Evolutionary conservation across 1,140 invertebrate species (phyloP), one percentile per base, ranked within the genome.

Genomic region (Hylyphantes graminicola): DNA sequence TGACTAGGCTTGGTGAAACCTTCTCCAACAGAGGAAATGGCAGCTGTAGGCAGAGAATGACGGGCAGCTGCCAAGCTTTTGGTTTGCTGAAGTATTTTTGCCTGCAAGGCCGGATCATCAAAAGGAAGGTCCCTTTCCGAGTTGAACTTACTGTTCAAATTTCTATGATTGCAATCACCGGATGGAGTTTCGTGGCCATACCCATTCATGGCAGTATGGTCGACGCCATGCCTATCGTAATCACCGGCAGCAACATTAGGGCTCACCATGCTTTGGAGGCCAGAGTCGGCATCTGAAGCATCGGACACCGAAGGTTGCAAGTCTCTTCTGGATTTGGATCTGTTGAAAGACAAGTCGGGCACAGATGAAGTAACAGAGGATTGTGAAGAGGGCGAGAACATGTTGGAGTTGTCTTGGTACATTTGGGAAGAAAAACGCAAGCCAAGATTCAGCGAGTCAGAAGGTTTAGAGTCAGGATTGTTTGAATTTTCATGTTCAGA

Each of bases 211-310:
- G 57, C n/a, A 12, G 61, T 15, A 53, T 83, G 80, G 12, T 75
- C 80, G 13, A 67, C 17, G 21, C 77, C 82, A 68, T 85, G 72
- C 57, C 64, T 57, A 7, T 85, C 82, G 63, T 11, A 15, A 2
- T 85, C 82, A 50, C 51, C 51, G n/a, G 64, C 63, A 35, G 63
- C 75, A 65, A 79, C 21, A 75, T 79, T 79, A 5, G 84, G 76
- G 57, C 84, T 79, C 10, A 85, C 61, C 84, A 85, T 85, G 53
- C 84, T 85, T 59, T 85, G 84, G 51, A 78, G 51, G 57, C 84
- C 84, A 67, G 84, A 85, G 67, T 85, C 84, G 50, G 76, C 76
- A 74, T 85, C 84, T 50, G 84, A 85, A 19, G 77, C 53, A 65
- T 85, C 84, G 50, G 84, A 85, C 1, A 53, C 55, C 15, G 76